Conservation (phyloP, 1,140 invertebrate species). For the Drosophila melanica region DNA sequence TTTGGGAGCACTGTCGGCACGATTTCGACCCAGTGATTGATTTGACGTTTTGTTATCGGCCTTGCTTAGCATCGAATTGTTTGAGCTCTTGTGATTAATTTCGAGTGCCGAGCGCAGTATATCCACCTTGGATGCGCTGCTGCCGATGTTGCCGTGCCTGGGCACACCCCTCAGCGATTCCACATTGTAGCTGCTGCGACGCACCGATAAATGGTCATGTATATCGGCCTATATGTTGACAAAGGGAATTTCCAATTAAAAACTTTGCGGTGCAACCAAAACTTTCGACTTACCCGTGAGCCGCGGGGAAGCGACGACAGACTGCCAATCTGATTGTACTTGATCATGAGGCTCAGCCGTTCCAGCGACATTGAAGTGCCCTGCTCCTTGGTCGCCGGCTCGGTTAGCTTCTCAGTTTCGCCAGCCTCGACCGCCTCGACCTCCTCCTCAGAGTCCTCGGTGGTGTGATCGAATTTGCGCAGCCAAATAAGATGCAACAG, state of each 20-base stretch:
- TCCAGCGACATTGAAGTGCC: slow-evolving; percentile 88
- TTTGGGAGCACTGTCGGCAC: slow-evolving; percentile 87
- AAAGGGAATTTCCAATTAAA: slow-evolving; percentile 47
- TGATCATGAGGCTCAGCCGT: slow-evolving; percentile 88
- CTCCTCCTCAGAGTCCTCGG: slow-evolving; percentile 83
- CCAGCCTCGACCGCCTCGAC: slow-evolving; percentile 85
- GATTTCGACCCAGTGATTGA: slow-evolving; percentile 84
- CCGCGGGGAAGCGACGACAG: slow-evolving; percentile 87
- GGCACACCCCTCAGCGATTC: slow-evolving; percentile 72
- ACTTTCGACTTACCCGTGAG: slow-evolving; percentile 84
- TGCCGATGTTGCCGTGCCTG: slow-evolving; percentile 84
- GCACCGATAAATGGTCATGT: slow-evolving; percentile 82
- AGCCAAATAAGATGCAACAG: slow-evolving; percentile 90
- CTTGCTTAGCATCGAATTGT: slow-evolving; percentile 83
- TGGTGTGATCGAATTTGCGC: slow-evolving; percentile 86
- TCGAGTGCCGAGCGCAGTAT: slow-evolving; percentile 87
- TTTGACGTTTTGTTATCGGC: slow-evolving; percentile 85
- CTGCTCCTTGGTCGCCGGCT: slow-evolving; percentile 87
- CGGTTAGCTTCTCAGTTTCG: slow-evolving; percentile 86
- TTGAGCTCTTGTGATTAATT: slow-evolving; percentile 86
- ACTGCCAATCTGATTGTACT: slow-evolving; percentile 89
- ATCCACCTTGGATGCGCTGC: slow-evolving; percentile 87
- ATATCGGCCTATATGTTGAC: slow-evolving; percentile 71
- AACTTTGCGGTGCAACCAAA: slow-evolving; percentile 10
- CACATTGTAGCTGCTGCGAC: slow-evolving; percentile 84